These are phyloP conservation scores for Oryzias curvinotus DNA, from an alignment of 2,113 vertebrate species.

Conservation along the genomic window DNA sequence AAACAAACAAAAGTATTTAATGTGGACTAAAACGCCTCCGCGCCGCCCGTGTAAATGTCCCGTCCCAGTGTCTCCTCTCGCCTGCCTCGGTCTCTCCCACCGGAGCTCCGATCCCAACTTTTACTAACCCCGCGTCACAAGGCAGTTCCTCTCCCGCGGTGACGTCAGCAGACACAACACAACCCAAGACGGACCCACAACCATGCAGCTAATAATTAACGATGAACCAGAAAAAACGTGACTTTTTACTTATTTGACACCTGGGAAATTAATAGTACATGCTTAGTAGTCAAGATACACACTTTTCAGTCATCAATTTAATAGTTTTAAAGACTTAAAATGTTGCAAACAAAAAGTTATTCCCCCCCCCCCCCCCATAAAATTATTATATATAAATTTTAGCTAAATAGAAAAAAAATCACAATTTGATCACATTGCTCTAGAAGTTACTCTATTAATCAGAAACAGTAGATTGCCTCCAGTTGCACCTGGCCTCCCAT, in stretches of 20 bases:
- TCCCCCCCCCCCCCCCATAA: no score
- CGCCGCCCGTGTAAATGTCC: constrained; percentile 33
- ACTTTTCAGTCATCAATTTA: no score
- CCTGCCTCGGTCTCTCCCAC: constrained; percentile 32
- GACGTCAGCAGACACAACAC: constrained; percentile 79
- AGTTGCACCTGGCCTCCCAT: constrained; percentile 15
- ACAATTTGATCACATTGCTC: no score
- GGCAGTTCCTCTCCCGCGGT: constrained; percentile 73
- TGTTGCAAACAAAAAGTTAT: no score
- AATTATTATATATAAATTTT: no score
- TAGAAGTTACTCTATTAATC: no score
- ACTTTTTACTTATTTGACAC: no score
- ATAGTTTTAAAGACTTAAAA: no score
- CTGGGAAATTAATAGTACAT: not conserved
- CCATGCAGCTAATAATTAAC: constrained; percentile 18
- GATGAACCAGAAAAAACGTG: not conserved
- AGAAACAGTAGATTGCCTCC: constrained; percentile 28
- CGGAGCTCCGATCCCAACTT: constrained; percentile 80
- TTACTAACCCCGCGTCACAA: constrained; percentile 84
- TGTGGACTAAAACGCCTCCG: constrained; percentile 29
- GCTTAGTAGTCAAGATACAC: not conserved
- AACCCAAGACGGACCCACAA: constrained; percentile 47
- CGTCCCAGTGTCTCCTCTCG: constrained; percentile 9
- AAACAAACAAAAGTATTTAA: constrained; percentile 27
- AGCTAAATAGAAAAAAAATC: no score